Evolutionary conservation across 2,113 vertebrate genomes (phyloP).

Genomic region (Cochlearius cochlearius): DNA sequence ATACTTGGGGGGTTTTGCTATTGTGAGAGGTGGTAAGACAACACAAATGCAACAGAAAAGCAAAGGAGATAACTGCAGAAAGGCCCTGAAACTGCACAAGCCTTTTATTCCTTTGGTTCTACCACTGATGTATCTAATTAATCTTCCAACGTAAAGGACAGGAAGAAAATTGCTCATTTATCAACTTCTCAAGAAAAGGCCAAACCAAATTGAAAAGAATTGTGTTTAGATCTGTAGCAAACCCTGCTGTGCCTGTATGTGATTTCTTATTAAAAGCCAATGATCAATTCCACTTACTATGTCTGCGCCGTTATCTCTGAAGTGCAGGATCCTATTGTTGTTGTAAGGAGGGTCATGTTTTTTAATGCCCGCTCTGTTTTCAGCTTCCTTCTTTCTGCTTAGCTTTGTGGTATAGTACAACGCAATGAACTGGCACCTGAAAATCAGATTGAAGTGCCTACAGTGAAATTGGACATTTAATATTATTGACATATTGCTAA

Average conservation of each 20-base stretch:
- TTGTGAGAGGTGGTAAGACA: background rate
- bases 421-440: background rate
- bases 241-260: background rate
- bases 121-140: background rate
- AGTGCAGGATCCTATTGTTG: background rate
- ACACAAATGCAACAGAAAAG: background rate
- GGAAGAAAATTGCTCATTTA: background rate
- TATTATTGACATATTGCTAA: background rate
- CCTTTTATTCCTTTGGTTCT: background rate
- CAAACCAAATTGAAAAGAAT: background rate
- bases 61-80: background rate
- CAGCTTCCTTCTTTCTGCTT: background rate
- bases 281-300: background rate
- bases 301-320: background rate
- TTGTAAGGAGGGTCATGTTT: background rate
- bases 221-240: background rate
- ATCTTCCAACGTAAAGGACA: background rate
- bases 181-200: background rate
- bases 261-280: background rate
- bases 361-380: background rate
- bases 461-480: background rate
- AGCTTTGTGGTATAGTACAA: background rate
- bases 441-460: background rate
- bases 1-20: accelerated
- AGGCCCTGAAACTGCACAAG: background rate